Evolutionary conservation across 1,140 invertebrate species (phyloP).

Genomic region (Homalodisca vitripennis): DNA sequence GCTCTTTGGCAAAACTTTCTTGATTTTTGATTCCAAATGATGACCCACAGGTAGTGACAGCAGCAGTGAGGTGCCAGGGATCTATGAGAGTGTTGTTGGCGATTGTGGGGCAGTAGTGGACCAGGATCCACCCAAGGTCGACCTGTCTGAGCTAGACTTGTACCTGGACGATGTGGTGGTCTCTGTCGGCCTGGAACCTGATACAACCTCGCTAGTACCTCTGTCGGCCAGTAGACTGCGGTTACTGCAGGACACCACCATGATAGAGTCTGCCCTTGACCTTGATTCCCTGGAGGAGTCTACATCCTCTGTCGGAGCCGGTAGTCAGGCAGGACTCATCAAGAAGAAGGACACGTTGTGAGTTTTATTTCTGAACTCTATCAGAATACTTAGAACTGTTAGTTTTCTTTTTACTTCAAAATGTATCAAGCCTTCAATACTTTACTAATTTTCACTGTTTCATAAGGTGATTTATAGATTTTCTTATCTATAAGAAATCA

Average conservation of each 20-base stretch:
- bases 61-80: background rate
- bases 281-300: constrained; percentile 75
- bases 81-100: constrained; percentile 23
- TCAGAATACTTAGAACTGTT: background rate
- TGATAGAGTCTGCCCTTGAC: constrained; percentile 84
- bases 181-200: constrained; percentile 9
- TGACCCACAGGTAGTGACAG: constrained; percentile 24
- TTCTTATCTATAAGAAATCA: background rate
- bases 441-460: background rate
- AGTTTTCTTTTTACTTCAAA: background rate
- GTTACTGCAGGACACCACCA: constrained; percentile 76
- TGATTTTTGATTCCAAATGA: no score
- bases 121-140: background rate
- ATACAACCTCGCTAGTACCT: constrained; percentile 29
- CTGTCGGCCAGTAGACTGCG: constrained; percentile 61
- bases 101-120: background rate
- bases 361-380: constrained; percentile 9
- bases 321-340: constrained; percentile 56
- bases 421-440: background rate
- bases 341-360: constrained; percentile 45
- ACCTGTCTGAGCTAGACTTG: constrained; percentile 36
- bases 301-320: constrained; percentile 52
- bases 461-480: background rate
- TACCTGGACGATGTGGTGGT: constrained; percentile 40
- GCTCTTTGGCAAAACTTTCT: no score